These are phyloP conservation scores for Toxonevra muliebris DNA, from an alignment of 2,888 invertebrate genomes.

Conservation along the genomic window DNA sequence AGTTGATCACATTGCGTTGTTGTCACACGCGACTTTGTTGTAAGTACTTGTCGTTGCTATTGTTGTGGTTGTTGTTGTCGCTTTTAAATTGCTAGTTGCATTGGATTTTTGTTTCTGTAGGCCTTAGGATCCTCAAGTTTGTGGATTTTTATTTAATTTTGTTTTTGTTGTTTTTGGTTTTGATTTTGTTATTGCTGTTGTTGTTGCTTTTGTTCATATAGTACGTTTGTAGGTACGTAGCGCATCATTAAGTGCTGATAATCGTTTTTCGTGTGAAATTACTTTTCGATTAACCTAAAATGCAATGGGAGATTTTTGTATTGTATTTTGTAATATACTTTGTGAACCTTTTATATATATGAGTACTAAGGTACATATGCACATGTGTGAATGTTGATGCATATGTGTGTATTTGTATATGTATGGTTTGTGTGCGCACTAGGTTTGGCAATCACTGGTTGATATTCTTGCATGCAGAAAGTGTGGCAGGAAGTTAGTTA, in stretches of 20 bases:
- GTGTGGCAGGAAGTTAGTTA: too few relatives aligned
- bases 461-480: too few relatives aligned
- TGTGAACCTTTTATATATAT: too few relatives aligned
- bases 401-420: background rate
- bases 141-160: too few relatives aligned
- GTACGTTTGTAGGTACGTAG: background rate
- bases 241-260: constrained; percentile 4
- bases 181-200: too few relatives aligned
- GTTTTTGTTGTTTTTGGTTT: too few relatives aligned
- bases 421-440: background rate
- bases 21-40: constrained; percentile 7
- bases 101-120: too few relatives aligned
- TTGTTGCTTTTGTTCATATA: too few relatives aligned
- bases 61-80: background rate
- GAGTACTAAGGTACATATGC: constrained; percentile 14
- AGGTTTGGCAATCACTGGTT: too few relatives aligned
- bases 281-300: constrained; percentile 7
- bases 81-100: background rate
- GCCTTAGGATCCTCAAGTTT: background rate
- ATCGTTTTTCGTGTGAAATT: constrained; percentile 6
- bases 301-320: background rate
- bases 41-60: background rate
- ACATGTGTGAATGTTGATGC: background rate
- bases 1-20: background rate
- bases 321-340: too few relatives aligned